phyloP scores from a whole-genome alignment of 2,797 vertebrate genomes.

The Coregonus ussuriensis region DNA sequence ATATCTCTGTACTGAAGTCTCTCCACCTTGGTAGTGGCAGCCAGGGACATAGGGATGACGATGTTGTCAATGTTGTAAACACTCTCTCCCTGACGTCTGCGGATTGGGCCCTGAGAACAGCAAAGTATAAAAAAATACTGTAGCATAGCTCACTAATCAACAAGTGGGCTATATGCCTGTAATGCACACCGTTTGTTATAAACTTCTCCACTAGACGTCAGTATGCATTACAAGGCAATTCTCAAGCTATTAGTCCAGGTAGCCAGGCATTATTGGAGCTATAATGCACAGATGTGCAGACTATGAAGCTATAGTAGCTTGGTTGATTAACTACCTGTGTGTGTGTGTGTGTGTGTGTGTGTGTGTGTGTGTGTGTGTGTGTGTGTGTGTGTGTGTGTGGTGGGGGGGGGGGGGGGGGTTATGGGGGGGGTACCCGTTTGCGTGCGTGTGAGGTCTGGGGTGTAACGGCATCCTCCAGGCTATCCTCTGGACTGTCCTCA shows the following conservation, averaged over 20 bases:
- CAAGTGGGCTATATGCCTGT: not conserved
- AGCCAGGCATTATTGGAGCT: not conserved
- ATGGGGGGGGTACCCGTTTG: slow-evolving; percentile 8
- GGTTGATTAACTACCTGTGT: too few species aligned
- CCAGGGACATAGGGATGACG: slow-evolving; percentile 84
- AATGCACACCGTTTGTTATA: not conserved
- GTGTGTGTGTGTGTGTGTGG: too few species aligned
- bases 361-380: too few species aligned
- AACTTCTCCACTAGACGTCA: not conserved
- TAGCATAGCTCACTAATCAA: not conserved
- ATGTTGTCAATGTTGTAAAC: slow-evolving; percentile 87
- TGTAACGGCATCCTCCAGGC: slow-evolving; percentile 40
- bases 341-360: too few species aligned
- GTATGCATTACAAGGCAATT: not conserved
- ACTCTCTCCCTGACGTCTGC: slow-evolving; percentile 79
- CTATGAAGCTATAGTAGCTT: too few species aligned
- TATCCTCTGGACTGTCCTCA: slow-evolving; percentile 38
- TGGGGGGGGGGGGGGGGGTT: too few species aligned
- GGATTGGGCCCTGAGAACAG: slow-evolving; percentile 68
- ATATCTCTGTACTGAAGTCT: slow-evolving; percentile 92
- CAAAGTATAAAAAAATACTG: not conserved
- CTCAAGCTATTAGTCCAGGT: not conserved
- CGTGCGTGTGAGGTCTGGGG: slow-evolving; percentile 16
- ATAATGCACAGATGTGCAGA: not conserved
- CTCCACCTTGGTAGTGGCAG: slow-evolving; percentile 81